Conservation (phyloP, 2,113 vertebrate species). For the Triplophysa siluroides region DNA sequence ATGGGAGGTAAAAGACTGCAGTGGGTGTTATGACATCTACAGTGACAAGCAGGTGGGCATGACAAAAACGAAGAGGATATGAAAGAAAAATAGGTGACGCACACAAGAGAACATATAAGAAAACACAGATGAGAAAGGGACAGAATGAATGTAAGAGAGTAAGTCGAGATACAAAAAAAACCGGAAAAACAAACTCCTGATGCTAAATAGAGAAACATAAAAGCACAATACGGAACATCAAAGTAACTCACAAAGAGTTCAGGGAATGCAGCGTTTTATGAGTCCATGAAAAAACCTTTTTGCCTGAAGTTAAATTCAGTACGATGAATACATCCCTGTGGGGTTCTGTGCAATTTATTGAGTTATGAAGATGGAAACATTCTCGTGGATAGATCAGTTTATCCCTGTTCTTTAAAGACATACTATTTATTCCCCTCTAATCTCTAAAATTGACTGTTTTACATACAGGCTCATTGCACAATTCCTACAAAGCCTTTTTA, state of each 20-base stretch:
- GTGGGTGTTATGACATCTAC: conserved; percentile 6
- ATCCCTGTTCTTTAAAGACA: conserved; percentile 38
- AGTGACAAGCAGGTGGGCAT: background rate
- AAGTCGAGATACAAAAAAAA: conserved; percentile 12
- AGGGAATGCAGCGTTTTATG: conserved; percentile 50
- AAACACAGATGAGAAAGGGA: conserved; percentile 20
- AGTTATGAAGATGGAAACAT: conserved; percentile 41
- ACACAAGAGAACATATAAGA: background rate
- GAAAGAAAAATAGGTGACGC: conserved; percentile 21
- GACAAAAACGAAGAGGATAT: conserved; percentile 13
- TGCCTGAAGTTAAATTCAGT: conserved; percentile 50
- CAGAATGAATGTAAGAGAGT: conserved; percentile 21
- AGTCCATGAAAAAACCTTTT: conserved; percentile 35
- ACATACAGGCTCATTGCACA: conserved; percentile 28
- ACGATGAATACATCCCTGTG: conserved; percentile 40
- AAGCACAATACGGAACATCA: conserved; percentile 61
- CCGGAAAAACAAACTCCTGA: conserved; percentile 33
- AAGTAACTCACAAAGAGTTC: conserved; percentile 46
- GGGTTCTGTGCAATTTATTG: conserved; percentile 46
- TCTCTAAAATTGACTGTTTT: conserved; percentile 11
- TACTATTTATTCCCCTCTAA: conserved; percentile 40
- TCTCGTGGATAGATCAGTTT: conserved; percentile 40
- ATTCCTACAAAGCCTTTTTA: background rate
- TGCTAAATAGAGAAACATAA: conserved; percentile 60
- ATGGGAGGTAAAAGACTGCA: background rate